Percentiles rank a stretch among this genome's conserved stretches.
Conservation (phyloP, 2,888 invertebrate species). For the Spodoptera exigua region DNA sequence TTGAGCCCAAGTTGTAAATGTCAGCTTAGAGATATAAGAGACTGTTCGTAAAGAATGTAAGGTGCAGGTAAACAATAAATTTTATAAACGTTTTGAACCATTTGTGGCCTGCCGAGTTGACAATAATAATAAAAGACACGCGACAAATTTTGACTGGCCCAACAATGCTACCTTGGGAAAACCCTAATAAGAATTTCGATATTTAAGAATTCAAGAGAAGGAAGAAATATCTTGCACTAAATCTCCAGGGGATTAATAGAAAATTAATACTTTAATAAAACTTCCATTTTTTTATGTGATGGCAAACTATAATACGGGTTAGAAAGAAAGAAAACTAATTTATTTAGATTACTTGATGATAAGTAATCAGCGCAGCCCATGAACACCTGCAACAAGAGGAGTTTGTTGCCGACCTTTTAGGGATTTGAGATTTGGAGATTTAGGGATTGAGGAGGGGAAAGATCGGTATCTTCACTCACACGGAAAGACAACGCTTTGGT, state of each 20-base stretch:
- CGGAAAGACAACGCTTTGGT: too few relatives aligned
- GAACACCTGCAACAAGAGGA: too few relatives aligned
- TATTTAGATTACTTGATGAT: too few relatives aligned
- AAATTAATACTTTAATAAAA: too few relatives aligned
- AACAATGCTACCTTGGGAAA: slow-evolving; percentile 19
- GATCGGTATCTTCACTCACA: too few relatives aligned
- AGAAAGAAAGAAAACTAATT: too few relatives aligned
- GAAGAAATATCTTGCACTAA: not conserved
- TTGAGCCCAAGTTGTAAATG: slow-evolving; percentile 41
- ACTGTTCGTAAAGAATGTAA: slow-evolving; percentile 11
- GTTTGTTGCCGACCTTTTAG: too few relatives aligned
- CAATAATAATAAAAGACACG: slow-evolving; percentile 31
- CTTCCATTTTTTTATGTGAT: too few relatives aligned
- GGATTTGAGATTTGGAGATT: too few relatives aligned
- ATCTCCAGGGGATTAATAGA: not conserved
- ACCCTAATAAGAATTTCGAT: not conserved
- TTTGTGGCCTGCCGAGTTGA: slow-evolving; percentile 11
- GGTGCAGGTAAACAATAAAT: slow-evolving; percentile 24
- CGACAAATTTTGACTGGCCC: slow-evolving; percentile 8
- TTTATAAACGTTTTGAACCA: slow-evolving; percentile 13
- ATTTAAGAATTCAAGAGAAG: not conserved
- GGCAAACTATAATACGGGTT: too few relatives aligned
- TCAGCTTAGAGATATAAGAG: slow-evolving; percentile 34
- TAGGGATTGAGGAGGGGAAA: too few relatives aligned
- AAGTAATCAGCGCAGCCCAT: too few relatives aligned